phyloP scores from a whole-genome alignment of 2,113 vertebrate species.

The Percopsis transmontana region DNA sequence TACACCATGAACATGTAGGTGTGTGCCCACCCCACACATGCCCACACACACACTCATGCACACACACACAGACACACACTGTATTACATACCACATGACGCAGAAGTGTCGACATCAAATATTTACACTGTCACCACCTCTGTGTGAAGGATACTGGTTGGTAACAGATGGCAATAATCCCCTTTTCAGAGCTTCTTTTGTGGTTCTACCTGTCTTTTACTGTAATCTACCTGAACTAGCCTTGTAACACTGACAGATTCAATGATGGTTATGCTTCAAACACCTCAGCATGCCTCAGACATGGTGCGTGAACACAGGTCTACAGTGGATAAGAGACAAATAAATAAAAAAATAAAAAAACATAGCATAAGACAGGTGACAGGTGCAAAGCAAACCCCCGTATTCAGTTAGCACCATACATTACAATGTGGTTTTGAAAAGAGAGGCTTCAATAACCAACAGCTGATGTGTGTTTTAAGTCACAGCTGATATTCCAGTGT shows the following conservation, averaged over 20 bases:
- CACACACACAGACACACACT: constrained; percentile 28
- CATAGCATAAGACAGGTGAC: constrained; percentile 33
- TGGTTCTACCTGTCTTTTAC: background rate
- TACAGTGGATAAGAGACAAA: constrained; percentile 56
- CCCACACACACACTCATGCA: background rate
- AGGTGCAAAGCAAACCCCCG: constrained; percentile 12
- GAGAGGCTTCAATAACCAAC: constrained; percentile 5
- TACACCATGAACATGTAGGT: constrained; percentile 31
- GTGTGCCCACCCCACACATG: background rate
- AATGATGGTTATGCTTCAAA: background rate
- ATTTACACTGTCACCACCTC: constrained; percentile 14
- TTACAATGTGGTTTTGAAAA: constrained; percentile 22
- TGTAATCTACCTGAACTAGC: constrained; percentile 1
- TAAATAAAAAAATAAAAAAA: constrained; percentile 59
- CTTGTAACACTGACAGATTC: constrained; percentile 1
- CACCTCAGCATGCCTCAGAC: constrained; percentile 18
- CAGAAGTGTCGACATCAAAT: constrained; percentile 9
- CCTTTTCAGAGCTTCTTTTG: background rate
- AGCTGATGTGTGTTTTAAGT: constrained; percentile 26
- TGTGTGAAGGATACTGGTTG: background rate
- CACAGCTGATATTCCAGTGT: constrained; percentile 71
- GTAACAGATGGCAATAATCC: constrained; percentile 13
- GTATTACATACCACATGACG: constrained; percentile 8
- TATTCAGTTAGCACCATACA: constrained; percentile 20
- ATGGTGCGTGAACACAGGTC: constrained; percentile 26